These are phyloP conservation scores for Hyalella azteca DNA, from an alignment of 2,888 invertebrate genomes.

Conservation along the genomic window DNA sequence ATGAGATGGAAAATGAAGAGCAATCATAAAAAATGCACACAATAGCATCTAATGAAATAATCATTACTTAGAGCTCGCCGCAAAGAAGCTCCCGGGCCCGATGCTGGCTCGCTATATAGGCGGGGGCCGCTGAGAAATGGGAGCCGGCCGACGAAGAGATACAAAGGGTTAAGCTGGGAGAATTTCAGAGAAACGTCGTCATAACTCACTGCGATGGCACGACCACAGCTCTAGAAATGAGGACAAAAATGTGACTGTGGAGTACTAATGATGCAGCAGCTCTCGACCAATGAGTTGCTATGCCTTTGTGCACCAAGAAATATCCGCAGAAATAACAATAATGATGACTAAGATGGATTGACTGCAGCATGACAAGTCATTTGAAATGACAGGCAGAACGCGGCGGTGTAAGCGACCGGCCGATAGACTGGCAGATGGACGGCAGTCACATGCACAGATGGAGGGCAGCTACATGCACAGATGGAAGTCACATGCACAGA, in stretches of 20 bases:
- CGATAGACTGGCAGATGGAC: constrained; percentile 11
- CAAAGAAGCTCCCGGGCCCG: neutral
- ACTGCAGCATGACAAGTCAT: constrained; percentile 36
- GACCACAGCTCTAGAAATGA: constrained; percentile 8
- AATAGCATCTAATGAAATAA: constrained; percentile 2
- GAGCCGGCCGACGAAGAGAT: neutral
- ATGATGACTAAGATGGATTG: constrained; percentile 34
- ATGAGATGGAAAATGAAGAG: neutral
- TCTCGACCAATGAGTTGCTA: constrained; percentile 24
- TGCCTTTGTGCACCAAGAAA: constrained; percentile 16
- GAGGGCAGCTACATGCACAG: too few species aligned
- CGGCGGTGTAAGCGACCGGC: neutral
- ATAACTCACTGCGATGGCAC: constrained; percentile 15
- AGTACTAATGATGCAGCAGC: constrained; percentile 32
- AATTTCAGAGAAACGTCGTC: constrained; percentile 35
- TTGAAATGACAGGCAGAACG: constrained; percentile 17
- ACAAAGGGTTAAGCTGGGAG: neutral
- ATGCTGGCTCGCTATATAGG: too few species aligned
- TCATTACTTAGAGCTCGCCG: neutral
- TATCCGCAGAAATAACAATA: constrained; percentile 29
- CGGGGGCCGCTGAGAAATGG: constrained; percentile 1
- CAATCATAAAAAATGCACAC: constrained; percentile 9
- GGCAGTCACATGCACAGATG: too few species aligned
- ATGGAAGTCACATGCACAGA: too few species aligned
- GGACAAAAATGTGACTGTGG: constrained; percentile 34